Evolutionary conservation across 2,113 vertebrate genomes (phyloP), one percentile per base, ranked within the genome.

Genomic region (Desmodus rotundus): DNA sequence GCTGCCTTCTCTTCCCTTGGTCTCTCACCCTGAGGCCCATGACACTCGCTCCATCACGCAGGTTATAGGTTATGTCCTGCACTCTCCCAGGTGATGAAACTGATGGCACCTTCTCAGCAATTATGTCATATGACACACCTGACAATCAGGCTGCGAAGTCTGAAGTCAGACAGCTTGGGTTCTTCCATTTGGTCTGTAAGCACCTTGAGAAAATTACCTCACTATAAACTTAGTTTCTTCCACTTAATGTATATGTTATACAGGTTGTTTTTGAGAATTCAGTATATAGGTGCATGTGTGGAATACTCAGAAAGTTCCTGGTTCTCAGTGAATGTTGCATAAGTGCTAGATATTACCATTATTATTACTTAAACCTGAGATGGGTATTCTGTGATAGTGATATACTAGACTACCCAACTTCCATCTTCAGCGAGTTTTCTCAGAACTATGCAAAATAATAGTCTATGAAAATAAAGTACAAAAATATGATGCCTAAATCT

Each of bases 191-290:
- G 31, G 14, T 77, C 9, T 90, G 19, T 85, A 26, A 31, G 43
- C 41, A 54, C 7, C 47, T 87, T 83, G 6, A 65, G 68, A 65
- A 93, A 84, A 87, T 58, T 20, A 87, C 13, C 54, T 90, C 41
- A 87, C 33, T 77, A 26, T 47, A 76, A 63, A 47, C 31, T 82
- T 26, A 74, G 10, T 90, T 72, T 63, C 36, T 85, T 90, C 20
- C 58, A n/a, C 13, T 83, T 72, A 83, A 76, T 67, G 1, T 73
- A 72, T 58, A 16, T 67, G 20, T 76, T 50, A 82, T 20, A 31
- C 16, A 91, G 11, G 36, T 61, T 94, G 33, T 85, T 80, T 91
- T 82, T 89, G 77, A 85, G 8, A n/a, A 94, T 76, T 92, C 56
- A 72, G 67, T 65, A 16, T 86, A 5, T 70, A 92, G 86, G 76